Conservation (phyloP, 1,140 invertebrate species). For the Leptinotarsa lineolata region DNA sequence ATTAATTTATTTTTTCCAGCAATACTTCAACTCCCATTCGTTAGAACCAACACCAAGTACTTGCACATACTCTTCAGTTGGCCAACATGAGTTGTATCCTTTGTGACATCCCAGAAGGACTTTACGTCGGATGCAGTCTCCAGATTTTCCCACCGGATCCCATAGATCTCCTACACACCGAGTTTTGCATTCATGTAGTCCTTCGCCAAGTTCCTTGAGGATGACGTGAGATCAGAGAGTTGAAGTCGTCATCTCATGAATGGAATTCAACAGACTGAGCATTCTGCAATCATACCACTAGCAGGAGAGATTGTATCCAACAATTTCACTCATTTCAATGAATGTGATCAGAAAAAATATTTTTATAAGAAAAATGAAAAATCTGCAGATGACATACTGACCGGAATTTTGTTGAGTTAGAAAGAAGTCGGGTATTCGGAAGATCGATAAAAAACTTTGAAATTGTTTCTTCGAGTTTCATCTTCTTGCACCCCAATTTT, state of each 20-base stretch:
- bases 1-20: constrained; percentile 23
- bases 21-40: constrained; percentile 51
- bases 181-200: constrained; percentile 50
- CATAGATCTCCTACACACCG: constrained; percentile 43
- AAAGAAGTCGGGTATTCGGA: too few species aligned
- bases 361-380: too few species aligned
- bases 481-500: too few species aligned
- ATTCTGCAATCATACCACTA: neutral
- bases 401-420: too few species aligned
- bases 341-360: too few species aligned
- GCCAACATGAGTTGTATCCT: constrained; percentile 53
- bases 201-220: constrained; percentile 49
- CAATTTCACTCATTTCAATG: too few species aligned
- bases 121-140: constrained; percentile 36
- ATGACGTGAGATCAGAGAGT: constrained; percentile 37
- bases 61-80: constrained; percentile 52
- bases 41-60: constrained; percentile 46
- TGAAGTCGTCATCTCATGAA: neutral
- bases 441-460: too few species aligned
- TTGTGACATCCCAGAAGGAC: constrained; percentile 52
- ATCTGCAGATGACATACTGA: too few species aligned
- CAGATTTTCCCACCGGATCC: constrained; percentile 28
- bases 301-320: too few species aligned
- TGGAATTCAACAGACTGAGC: neutral
- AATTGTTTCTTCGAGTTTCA: too few species aligned